Percentiles rank a stretch among this genome's conserved stretches.
These are phyloP conservation scores for Seriola rivoliana DNA, from an alignment of 2,113 vertebrate genomes.

Conservation along the genomic window DNA sequence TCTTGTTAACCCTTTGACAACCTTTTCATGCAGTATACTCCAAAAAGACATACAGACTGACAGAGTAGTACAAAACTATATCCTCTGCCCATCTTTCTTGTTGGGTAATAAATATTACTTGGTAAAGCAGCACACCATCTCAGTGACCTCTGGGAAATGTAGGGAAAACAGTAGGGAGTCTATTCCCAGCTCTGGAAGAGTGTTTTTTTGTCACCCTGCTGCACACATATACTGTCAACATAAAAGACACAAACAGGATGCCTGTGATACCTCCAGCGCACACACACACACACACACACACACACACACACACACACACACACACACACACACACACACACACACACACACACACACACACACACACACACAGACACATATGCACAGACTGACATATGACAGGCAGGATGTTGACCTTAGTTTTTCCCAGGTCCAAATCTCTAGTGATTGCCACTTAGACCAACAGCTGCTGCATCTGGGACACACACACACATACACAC, in stretches of 20 bases:
- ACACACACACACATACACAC: slow-evolving; percentile 10
- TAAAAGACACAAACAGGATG: slow-evolving; percentile 69
- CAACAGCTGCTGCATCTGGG: slow-evolving; percentile 60
- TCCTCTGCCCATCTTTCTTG: neutral
- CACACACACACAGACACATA: slow-evolving; percentile 16
- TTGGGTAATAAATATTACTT: neutral
- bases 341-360: slow-evolving; percentile 36
- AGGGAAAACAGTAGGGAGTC: slow-evolving; percentile 21
- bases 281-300: slow-evolving; percentile 26
- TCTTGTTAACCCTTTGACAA: neutral
- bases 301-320: slow-evolving; percentile 14
- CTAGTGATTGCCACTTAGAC: slow-evolving; percentile 43
- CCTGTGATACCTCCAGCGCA: slow-evolving; percentile 21
- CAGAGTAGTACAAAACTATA: slow-evolving; percentile 2
- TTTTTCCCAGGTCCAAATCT: slow-evolving; percentile 57
- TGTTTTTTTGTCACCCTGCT: slow-evolving; percentile 57
- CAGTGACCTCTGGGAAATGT: slow-evolving; percentile 47
- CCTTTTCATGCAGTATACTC: neutral
- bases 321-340: slow-evolving; percentile 4
- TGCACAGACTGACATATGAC: slow-evolving; percentile 16
- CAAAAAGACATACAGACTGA: slow-evolving; percentile 4
- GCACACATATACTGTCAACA: slow-evolving; percentile 47
- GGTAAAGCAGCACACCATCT: neutral
- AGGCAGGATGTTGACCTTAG: slow-evolving; percentile 66
- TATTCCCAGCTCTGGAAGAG: slow-evolving; percentile 38